These are phyloP conservation scores for Leptopilina syphax DNA, from an alignment of 2,888 invertebrate species.

Conservation along the genomic window DNA sequence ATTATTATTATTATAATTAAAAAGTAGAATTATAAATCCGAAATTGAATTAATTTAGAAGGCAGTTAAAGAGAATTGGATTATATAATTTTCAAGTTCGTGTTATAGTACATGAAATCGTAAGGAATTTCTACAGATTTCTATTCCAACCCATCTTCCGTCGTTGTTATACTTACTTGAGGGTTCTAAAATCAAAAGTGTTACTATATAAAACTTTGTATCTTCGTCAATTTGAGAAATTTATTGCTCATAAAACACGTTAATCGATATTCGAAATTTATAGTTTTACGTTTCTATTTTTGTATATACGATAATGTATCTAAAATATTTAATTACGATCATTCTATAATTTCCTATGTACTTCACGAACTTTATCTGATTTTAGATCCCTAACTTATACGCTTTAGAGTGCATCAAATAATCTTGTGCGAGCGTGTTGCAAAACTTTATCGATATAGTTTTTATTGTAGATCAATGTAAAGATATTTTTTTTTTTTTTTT, in stretches of 20 bases:
- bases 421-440: constrained; percentile 45
- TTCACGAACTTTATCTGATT: constrained; percentile 46
- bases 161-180: constrained; percentile 61
- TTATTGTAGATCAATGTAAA: constrained; percentile 46
- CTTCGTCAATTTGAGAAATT: constrained; percentile 45
- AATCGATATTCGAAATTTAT: constrained; percentile 52
- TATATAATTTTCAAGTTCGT: constrained; percentile 50
- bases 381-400: constrained; percentile 50
- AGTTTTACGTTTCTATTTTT: constrained; percentile 62
- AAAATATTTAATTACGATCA: constrained; percentile 34
- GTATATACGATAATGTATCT: constrained; percentile 58
- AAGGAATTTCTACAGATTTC: constrained; percentile 61
- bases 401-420: constrained; percentile 49
- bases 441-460: constrained; percentile 29
- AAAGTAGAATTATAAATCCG: constrained; percentile 31
- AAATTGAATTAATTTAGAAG: constrained; percentile 23
- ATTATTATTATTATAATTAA: neutral
- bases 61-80: constrained; percentile 35
- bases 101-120: constrained; percentile 53
- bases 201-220: constrained; percentile 49
- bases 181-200: constrained; percentile 63
- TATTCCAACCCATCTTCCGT: constrained; percentile 60
- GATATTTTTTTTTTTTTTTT: constrained; percentile 42
- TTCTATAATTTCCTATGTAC: constrained; percentile 23
- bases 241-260: constrained; percentile 33